Percentiles rank a stretch among this genome's conserved stretches.
Evolutionary conservation across 2,113 vertebrate genomes (phyloP).

Genomic region (Antigone vipio): DNA sequence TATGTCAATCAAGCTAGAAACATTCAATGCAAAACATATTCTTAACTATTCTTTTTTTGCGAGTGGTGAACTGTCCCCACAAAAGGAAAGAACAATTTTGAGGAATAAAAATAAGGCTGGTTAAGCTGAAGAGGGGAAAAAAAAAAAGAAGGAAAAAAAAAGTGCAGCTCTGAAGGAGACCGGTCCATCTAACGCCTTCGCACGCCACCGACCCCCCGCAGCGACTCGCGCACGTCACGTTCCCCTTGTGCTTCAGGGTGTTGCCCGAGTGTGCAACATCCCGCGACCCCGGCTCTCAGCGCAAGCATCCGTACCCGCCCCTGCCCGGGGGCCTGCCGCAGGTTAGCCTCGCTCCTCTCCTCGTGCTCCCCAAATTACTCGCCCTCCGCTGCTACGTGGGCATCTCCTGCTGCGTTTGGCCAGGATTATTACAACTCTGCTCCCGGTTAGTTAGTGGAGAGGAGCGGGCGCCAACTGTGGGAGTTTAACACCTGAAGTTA

Average conservation of each 20-base stretch:
- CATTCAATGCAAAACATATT: not conserved
- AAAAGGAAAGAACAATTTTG: not conserved
- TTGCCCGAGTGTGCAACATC: not conserved
- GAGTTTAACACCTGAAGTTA: not conserved
- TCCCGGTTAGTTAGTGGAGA: not conserved
- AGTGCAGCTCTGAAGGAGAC: not conserved
- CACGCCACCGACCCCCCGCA: not conserved
- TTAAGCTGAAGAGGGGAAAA: not conserved
- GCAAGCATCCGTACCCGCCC: rapidly evolving
- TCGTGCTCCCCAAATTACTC: not conserved
- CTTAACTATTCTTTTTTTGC: not conserved
- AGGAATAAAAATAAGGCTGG: not conserved
- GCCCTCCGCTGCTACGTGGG: not conserved
- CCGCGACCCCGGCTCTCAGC: not conserved
- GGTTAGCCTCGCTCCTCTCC: not conserved
- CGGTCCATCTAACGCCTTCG: not conserved
- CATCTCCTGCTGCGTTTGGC: not conserved
- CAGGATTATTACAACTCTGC: not conserved
- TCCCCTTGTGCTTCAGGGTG: not conserved
- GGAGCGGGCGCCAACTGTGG: not conserved
- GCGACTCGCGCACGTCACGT: rapidly evolving
- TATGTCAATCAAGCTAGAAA: not conserved
- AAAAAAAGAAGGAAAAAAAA: too few relatives aligned
- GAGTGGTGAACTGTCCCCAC: not conserved
- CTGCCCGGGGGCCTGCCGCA: not conserved